A percentile compares a stretch with the other conserved stretches of the same genome.
Conservation (phyloP, 2,113 vertebrate species). For the Vireo altiloquus region DNA sequence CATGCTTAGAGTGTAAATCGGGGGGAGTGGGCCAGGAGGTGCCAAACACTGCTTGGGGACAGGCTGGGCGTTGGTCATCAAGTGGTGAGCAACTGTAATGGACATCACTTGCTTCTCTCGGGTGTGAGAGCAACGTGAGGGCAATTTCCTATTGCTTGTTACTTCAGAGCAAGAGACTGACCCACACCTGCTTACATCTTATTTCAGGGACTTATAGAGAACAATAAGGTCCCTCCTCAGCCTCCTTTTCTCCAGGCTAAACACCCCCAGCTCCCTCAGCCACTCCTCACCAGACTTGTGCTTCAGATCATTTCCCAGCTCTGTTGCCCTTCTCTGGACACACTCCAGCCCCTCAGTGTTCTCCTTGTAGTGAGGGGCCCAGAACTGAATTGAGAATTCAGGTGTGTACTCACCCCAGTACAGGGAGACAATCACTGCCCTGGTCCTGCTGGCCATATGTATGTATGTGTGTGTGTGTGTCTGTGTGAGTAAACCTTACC, state of each 20-base stretch:
- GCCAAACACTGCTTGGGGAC: accelerated
- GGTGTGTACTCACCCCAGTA: not conserved
- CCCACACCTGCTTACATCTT: not conserved
- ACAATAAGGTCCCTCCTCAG: not conserved
- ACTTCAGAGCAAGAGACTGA: not conserved
- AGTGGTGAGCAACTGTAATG: not conserved
- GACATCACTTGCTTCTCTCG: not conserved
- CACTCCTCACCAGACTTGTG: not conserved
- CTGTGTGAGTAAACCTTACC: not conserved
- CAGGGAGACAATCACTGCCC: not conserved
- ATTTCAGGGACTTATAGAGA: not conserved
- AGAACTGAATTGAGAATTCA: not conserved
- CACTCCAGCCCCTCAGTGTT: accelerated
- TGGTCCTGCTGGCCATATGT: not conserved
- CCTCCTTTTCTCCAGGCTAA: not conserved
- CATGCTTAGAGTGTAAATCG: not conserved
- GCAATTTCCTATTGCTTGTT: not conserved
- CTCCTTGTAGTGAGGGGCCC: not conserved
- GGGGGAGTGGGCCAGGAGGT: not conserved
- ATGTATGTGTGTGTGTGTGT: not conserved
- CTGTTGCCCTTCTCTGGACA: not conserved
- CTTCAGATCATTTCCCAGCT: not conserved
- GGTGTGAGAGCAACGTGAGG: not conserved
- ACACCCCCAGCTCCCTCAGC: not conserved
- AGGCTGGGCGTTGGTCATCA: not conserved